These are phyloP conservation scores for Drosophila melanosoma DNA, from an alignment of 2,888 invertebrate genomes.

Conservation along the genomic window DNA sequence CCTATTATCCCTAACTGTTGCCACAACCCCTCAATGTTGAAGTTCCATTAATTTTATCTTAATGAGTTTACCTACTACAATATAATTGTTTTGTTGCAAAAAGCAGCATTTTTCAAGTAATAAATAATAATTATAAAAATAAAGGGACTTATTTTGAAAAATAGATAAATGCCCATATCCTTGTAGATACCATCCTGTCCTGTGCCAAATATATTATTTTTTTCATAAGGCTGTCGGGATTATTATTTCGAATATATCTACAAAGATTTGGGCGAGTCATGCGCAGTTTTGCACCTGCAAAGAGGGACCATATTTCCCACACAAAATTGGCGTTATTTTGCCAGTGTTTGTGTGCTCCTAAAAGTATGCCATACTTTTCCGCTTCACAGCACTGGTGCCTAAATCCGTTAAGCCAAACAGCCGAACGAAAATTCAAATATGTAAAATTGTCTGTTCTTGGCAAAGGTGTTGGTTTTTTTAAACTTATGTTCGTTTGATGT, in stretches of 20 bases:
- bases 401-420: not conserved
- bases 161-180: not conserved
- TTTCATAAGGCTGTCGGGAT: not conserved
- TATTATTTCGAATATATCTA: not conserved
- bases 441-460: not conserved
- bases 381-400: not conserved
- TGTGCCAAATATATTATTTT: not conserved
- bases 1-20: conserved; percentile 88
- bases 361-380: not conserved
- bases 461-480: no score
- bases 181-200: not conserved
- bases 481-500: no score
- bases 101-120: not conserved
- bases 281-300: not conserved
- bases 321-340: not conserved
- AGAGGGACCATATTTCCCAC: not conserved
- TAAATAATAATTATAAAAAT: not conserved
- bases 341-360: not conserved
- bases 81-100: conserved; percentile 40
- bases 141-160: not conserved
- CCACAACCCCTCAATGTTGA: not conserved
- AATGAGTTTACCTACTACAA: conserved; percentile 24
- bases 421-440: not conserved
- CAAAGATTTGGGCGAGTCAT: not conserved
- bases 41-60: conserved; percentile 15